Base-by-base conservation (phyloP, 2,113 vertebrate species). In the Galemys pyrenaicus region DNA sequence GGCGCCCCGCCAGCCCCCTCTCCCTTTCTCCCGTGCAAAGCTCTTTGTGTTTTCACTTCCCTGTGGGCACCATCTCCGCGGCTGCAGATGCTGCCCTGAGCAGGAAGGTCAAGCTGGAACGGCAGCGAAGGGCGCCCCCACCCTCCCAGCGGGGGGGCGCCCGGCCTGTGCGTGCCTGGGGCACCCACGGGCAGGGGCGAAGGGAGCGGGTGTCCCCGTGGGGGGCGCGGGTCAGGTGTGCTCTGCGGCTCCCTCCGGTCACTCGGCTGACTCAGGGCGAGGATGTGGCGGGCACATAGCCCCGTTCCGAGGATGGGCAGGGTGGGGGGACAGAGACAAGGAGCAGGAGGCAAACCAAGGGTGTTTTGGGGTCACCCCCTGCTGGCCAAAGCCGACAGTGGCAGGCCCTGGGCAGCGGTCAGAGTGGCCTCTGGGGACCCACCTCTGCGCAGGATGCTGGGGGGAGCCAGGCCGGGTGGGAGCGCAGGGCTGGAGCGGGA, bases 341-440 rank as follows among this genome's bases (percentile, higher is more conserved):
- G 11, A 32, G 16, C 49, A 17, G 49, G 49, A 44, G 49, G 17
- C 32, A 35, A 71, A 37, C 20, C 5, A 35, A 39, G 0, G 49
- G 49, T 16, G 15, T 2, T 17, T 17, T 51, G 3, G 13, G 28
- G 28, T 22, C 1, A 9, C 41, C 2, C 17, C 0, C 0, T 7
- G 77, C 30, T 3, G 46, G 0, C 9, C 35, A 10, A 44, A 30
- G 35, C 41, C 62, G 19, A 4, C 0, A 4, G 17, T 49, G 10
- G 46, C 5, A 4, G 49, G 49, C 49, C 49, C 49, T 5, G 13
- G 15, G 49, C 49, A 17, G 49, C 15, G 49, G 49, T 51, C 49
- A 51, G 49, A 51, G 49, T 16, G 15, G 49, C 49, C 49, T 51
- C 2, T 51, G 49, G 49, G 16, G 15, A 49, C 49, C 16, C 15